Base-by-base conservation (phyloP, 1,140 invertebrate species). In the Phymorhynchus buccinoides region DNA sequence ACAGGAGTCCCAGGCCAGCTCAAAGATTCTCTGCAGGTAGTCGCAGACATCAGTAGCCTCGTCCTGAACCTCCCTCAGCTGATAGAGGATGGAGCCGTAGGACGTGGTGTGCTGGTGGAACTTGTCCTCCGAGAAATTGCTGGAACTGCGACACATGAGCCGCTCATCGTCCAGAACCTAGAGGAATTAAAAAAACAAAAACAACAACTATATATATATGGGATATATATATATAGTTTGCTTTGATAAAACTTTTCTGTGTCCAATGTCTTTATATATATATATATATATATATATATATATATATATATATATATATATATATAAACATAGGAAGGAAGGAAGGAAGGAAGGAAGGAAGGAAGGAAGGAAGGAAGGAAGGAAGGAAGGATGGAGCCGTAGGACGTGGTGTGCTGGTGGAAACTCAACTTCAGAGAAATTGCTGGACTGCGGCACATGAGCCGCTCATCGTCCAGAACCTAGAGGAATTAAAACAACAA, bases 81-180 rank as follows among this genome's bases (percentile, higher is more conserved):
- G 89, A n/a, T 87, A 88, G 30, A 89, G 86, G 16, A 90, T 85
- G 30, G 89, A 87, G 0, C 90, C 90, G 62, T 90, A 90, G 32
- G 85, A 85, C 0, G 85, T 73, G 22, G 71, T 84, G 35, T 48
- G 30, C n/a, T 87, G 86, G 32, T 87, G 68, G 79, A 88, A 73
- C 79, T 88, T 82, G 79, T 87, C 86, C 22, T 87, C 83, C 6
- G 89, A 87, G 44, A 88, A 82, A n/a, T 85, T 79, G 41, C 86
- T 87, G 75, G 82, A 79, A 68, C 87, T 87, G 52, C 79, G 56
- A 66, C 86, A 88, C 56, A 89, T 52, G 44, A 84, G 83, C 18
- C 73, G 83, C 44, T 89, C 87, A 68, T 89, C 90, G 37, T 89
- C 88, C 42, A 89, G 86, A n/a, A 86, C 88, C 89, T 87, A 83